phyloP scores from a whole-genome alignment of 2,113 vertebrate genomes.

The Leuciscus idus region DNA sequence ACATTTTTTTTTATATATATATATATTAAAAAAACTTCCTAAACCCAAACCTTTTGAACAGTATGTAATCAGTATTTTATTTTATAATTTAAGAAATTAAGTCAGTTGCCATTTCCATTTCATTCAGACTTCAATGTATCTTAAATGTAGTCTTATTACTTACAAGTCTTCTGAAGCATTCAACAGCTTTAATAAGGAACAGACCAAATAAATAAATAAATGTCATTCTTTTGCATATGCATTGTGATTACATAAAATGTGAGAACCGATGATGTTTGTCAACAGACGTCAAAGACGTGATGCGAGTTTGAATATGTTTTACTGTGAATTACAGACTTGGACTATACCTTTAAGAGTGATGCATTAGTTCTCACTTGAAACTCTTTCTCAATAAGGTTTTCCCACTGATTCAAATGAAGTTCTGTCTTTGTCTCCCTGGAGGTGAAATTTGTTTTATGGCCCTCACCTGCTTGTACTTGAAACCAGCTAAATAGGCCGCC shows the following conservation, averaged over 20 bases:
- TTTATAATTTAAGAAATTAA: not conserved
- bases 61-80: not conserved
- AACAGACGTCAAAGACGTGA: not conserved
- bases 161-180: not conserved
- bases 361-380: not conserved
- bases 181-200: not conserved
- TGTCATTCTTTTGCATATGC: not conserved
- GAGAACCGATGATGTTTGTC: not conserved
- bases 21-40: too few relatives aligned
- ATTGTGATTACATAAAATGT: not conserved
- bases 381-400: constrained; percentile 11
- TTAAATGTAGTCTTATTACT: not conserved
- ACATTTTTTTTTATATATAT: too few relatives aligned
- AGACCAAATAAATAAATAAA: not conserved
- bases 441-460: constrained; percentile 18
- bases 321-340: not conserved
- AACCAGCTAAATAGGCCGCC: constrained; percentile 32
- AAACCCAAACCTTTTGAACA: not conserved
- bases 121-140: not conserved
- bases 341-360: not conserved
- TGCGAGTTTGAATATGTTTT: not conserved
- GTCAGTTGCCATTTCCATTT: not conserved
- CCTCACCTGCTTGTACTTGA: constrained; percentile 23
- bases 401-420: constrained; percentile 2
- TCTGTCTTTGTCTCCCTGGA: constrained; percentile 11